Conservation (phyloP, 2,888 invertebrate genomes). For the Xanthostigma xanthostigma region DNA sequence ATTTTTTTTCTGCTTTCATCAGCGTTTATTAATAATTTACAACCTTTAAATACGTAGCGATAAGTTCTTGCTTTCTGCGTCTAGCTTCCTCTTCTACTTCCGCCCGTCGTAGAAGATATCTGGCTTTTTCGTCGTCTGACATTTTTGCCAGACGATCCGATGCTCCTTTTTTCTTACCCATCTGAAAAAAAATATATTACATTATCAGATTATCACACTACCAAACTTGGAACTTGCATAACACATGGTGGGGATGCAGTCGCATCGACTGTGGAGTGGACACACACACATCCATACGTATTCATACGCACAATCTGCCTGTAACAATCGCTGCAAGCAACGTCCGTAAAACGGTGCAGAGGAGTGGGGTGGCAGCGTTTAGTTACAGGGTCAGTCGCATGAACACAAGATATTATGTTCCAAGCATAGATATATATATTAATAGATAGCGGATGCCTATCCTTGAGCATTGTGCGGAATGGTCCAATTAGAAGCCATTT, state of each 20-base stretch:
- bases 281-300: no score
- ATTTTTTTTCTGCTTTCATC: not conserved
- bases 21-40: not conserved
- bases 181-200: not conserved
- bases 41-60: slow-evolving; percentile 70
- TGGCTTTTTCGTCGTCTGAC: slow-evolving; percentile 69
- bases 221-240: not conserved
- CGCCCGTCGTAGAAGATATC: slow-evolving; percentile 68
- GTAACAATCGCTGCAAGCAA: no score
- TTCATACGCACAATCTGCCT: no score
- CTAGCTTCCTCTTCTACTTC: slow-evolving; percentile 71
- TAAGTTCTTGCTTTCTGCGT: slow-evolving; percentile 62
- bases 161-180: slow-evolving; percentile 44
- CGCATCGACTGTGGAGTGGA: not conserved
- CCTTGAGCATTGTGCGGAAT: no score
- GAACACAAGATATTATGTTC: no score
- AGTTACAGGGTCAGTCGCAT: no score
- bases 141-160: slow-evolving; percentile 64
- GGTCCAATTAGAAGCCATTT: no score
- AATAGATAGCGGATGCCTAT: no score
- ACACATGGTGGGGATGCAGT: slow-evolving; percentile 3
- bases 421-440: no score
- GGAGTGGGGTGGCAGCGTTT: no score
- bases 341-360: no score
- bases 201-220: not conserved